Conservation (phyloP, 2,797 vertebrate genomes). For the Tympanoctomys barrerae region DNA sequence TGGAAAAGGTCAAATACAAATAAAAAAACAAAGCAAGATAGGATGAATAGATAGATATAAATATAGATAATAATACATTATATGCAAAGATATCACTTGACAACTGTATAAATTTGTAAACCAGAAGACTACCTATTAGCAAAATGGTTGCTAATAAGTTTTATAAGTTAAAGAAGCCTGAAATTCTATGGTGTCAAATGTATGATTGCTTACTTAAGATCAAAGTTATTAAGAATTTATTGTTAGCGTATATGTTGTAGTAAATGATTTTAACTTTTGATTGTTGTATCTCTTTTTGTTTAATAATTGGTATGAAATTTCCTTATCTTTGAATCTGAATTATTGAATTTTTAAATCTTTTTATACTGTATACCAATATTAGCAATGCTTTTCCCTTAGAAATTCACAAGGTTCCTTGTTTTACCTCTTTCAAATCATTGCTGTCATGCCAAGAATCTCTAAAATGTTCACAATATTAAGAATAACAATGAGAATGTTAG, state of each 20-base stretch:
- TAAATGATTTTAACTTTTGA: not conserved
- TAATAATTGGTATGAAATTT: not conserved
- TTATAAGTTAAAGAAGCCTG: not conserved
- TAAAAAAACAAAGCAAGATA: not conserved
- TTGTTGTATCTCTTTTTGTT: not conserved
- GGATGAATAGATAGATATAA: too few relatives aligned
- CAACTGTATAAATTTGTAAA: not conserved
- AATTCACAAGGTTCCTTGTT: not conserved
- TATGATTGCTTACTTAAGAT: not conserved
- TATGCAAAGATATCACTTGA: not conserved
- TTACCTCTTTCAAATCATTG: not conserved
- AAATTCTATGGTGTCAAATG: not conserved
- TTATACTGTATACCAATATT: too few relatives aligned
- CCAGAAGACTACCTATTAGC: not conserved
- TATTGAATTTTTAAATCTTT: not conserved
- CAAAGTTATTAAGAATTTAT: not conserved
- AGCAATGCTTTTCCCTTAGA: not conserved
- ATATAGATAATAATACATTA: not conserved
- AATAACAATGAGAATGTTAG: not conserved
- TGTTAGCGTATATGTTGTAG: not conserved
- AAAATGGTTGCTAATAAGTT: not conserved
- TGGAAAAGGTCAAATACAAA: not conserved
- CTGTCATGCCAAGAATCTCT: not conserved
- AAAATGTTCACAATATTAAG: not conserved
- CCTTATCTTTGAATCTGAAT: not conserved